A percentile compares a stretch with the other conserved stretches of the same genome.
Evolutionary conservation across 2,888 invertebrate species (phyloP).

Genomic region (Parnassius glacialis): DNA sequence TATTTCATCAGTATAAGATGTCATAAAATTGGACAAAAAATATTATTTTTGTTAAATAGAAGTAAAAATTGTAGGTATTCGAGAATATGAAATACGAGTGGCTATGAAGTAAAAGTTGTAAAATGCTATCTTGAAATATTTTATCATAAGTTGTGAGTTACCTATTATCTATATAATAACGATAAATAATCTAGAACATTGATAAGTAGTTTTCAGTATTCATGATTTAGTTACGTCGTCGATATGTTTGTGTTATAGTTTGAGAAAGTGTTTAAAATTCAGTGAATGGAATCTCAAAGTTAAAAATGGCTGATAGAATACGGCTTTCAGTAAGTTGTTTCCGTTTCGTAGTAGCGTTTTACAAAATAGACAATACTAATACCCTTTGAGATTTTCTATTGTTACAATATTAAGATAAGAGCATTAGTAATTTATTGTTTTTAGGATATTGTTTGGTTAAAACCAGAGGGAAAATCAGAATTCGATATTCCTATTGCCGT

Average conservation of each 20-base stretch:
- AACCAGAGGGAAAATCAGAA: conserved; percentile 85
- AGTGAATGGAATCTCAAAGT: conserved; percentile 56
- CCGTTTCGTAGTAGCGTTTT: not conserved
- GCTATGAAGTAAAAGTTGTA: conserved; percentile 18
- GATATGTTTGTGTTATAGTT: conserved; percentile 41
- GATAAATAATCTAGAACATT: conserved; percentile 59
- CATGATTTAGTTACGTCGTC: conserved; percentile 40
- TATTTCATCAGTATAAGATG: too few relatives aligned
- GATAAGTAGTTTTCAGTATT: conserved; percentile 60
- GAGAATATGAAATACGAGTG: not conserved
- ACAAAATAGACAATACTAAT: not conserved
- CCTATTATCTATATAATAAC: conserved; percentile 50
- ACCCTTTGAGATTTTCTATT: not conserved
- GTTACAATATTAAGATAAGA: not conserved
- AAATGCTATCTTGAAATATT: conserved; percentile 53
- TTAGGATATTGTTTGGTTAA: conserved; percentile 93
- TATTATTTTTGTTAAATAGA: too few relatives aligned
- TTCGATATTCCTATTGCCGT: conserved; percentile 94
- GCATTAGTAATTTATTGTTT: conserved; percentile 30
- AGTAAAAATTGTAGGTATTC: too few relatives aligned
- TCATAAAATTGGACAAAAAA: too few relatives aligned
- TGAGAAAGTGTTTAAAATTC: conserved; percentile 37
- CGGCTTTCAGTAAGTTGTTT: conserved; percentile 61
- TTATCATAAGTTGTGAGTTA: conserved; percentile 47
- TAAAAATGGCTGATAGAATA: conserved; percentile 60